These are phyloP conservation scores for Gadus chalcogrammus DNA, from an alignment of 2,113 vertebrate genomes.

Conservation along the genomic window DNA sequence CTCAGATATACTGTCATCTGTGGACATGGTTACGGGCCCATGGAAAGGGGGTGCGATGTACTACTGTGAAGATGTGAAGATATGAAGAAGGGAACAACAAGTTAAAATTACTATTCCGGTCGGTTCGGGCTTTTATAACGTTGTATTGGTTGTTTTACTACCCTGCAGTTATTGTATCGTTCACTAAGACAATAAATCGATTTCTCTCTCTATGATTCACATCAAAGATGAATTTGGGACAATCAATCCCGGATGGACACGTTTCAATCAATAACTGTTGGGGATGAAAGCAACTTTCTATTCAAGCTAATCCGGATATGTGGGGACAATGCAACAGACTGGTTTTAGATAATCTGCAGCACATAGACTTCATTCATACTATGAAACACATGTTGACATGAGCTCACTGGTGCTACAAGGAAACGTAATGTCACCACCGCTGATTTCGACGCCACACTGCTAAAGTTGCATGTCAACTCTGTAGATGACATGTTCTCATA, in stretches of 20 bases:
- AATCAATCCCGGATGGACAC: too few species aligned
- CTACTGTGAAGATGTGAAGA: conserved; percentile 46
- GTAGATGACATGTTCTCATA: neutral
- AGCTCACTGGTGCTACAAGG: conserved; percentile 18
- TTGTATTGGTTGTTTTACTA: too few species aligned
- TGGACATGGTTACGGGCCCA: conserved; percentile 75
- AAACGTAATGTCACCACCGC: neutral
- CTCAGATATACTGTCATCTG: conserved; percentile 80
- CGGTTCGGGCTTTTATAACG: neutral
- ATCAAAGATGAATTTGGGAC: too few species aligned
- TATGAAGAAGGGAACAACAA: neutral
- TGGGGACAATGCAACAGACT: too few species aligned
- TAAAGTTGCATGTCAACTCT: conserved; percentile 31
- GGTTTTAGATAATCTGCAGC: too few species aligned
- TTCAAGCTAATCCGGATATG: too few species aligned
- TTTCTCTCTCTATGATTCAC: too few species aligned
- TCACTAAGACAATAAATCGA: too few species aligned
- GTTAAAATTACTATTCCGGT: neutral
- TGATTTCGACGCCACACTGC: neutral
- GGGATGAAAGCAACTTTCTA: too few species aligned
- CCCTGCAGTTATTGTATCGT: too few species aligned
- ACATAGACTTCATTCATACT: too few species aligned
- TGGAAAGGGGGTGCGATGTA: conserved; percentile 44
- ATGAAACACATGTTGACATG: conserved; percentile 3
- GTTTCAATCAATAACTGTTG: too few species aligned